Evolutionary conservation across 2,888 invertebrate genomes (phyloP), one percentile per base, ranked within the genome.

Genomic region (Athrips mouffetella): DNA sequence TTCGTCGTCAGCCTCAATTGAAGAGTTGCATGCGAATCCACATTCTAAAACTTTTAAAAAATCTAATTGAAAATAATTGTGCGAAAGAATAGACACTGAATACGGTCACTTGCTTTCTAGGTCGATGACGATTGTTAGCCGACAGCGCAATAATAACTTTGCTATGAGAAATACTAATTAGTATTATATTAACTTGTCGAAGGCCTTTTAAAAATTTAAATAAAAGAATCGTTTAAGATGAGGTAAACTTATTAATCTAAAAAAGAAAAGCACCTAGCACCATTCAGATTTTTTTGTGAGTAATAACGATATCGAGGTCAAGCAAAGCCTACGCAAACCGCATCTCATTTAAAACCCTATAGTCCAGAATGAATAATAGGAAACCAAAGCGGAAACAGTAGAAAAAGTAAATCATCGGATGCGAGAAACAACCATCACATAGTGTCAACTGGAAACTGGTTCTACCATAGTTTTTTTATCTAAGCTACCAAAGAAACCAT

Each of bases 101-200:
- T 59, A 64, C 70, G 73, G 74, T 71, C 73, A 67, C 52, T 72
- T 63, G 61, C 66, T 77, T 74, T 77, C 71, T 73, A 71, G 76
- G 73, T 68, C 73, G 60, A 50, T 58, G 53, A 57, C 61, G 60
- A 66, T 68, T 70, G 65, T 63, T 51, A 64, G 56, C 58, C 58
- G 53, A 54, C 55, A 51, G 48, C 57, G 51, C 52, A 59, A 58
- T 59, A 65, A 68, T 67, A 67, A 35, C 21, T 40, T 51, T 29
- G 23, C 58, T 66, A 65, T 73, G 73, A 67, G 72, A 73, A 70
- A 65, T 55, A 56, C 45, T 60, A 65, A 59, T 62, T 51, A 52
- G 48, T 53, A 56, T 52, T 52, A 7, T 8, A 3, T 35, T 13
- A 3, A 31, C 7, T 23, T 23, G 20, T 37, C 18, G n/a, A n/a